A percentile compares a stretch with the other conserved stretches of the same genome.
These are phyloP conservation scores for Gallinago undulata DNA, from an alignment of 2,113 vertebrate species.

Conservation along the genomic window DNA sequence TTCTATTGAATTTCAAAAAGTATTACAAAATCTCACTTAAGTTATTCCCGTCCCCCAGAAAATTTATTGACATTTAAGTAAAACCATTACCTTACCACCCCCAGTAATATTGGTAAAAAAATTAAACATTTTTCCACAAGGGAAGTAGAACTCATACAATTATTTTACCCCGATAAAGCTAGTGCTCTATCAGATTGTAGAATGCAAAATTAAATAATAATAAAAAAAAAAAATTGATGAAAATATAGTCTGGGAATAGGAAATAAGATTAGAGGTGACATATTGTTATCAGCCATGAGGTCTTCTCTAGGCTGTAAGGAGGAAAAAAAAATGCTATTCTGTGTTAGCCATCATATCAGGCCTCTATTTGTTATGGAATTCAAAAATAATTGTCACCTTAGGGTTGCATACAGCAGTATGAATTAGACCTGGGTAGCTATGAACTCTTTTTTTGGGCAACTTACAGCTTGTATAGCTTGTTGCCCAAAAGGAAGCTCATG, in stretches of 20 bases:
- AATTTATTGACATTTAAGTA: background rate
- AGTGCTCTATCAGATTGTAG: background rate
- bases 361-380: slow-evolving; percentile 57
- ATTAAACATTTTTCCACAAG: background rate
- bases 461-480: slow-evolving; percentile 9
- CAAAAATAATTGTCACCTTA: slow-evolving; percentile 73
- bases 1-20: background rate
- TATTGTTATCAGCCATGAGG: slow-evolving; percentile 50
- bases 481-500: slow-evolving; percentile 47
- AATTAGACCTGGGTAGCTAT: slow-evolving; percentile 39
- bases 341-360: slow-evolving; percentile 33
- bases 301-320: slow-evolving; percentile 54
- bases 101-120: background rate
- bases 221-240: background rate
- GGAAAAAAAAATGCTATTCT: slow-evolving; percentile 16
- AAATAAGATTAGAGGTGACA: slow-evolving; percentile 63
- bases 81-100: background rate
- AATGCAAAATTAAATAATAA: background rate
- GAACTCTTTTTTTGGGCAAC: background rate
- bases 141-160: background rate
- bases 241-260: slow-evolving; percentile 29
- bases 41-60: background rate
- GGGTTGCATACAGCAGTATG: slow-evolving; percentile 41
- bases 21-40: background rate
- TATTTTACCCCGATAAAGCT: background rate